These are phyloP conservation scores for Rhizoglyphus robini DNA, from an alignment of 1,140 invertebrate species.

Conservation along the genomic window DNA sequence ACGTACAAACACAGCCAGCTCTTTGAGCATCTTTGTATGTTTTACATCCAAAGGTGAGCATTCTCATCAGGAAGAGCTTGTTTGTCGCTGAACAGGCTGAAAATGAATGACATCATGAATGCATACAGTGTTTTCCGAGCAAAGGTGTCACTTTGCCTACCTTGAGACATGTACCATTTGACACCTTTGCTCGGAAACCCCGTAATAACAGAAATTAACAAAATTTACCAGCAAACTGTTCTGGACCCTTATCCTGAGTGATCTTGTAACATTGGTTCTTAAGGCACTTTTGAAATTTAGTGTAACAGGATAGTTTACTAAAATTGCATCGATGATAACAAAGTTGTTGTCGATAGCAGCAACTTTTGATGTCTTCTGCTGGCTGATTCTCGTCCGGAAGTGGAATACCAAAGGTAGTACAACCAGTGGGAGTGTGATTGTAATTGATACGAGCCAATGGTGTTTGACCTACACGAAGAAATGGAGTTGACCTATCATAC, in stretches of 20 bases:
- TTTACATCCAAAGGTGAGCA: slow-evolving; percentile 17
- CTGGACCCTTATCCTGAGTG: background rate
- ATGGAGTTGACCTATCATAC: no score
- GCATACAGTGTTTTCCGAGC: no score
- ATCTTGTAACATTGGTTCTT: background rate
- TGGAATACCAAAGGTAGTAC: slow-evolving; percentile 10
- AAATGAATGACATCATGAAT: no score
- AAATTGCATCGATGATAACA: slow-evolving; percentile 12
- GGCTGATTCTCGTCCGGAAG: slow-evolving; percentile 4
- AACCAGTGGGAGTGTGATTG: background rate
- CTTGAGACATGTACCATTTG: no score
- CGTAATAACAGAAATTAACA: background rate
- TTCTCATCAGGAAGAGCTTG: slow-evolving; percentile 11
- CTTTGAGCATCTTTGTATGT: slow-evolving; percentile 16
- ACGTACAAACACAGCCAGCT: slow-evolving; percentile 6
- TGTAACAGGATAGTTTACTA: background rate
- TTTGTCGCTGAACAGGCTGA: slow-evolving; percentile 10
- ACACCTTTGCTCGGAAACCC: no score
- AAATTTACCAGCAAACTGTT: background rate
- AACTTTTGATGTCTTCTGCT: background rate
- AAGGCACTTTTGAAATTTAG: slow-evolving; percentile 7
- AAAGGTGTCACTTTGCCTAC: no score
- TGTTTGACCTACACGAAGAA: no score
- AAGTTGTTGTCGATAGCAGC: slow-evolving; percentile 14
- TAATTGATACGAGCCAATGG: background rate